These are phyloP conservation scores for Drosophila paramelanica DNA, from an alignment of 2,888 invertebrate species.

Conservation along the genomic window DNA sequence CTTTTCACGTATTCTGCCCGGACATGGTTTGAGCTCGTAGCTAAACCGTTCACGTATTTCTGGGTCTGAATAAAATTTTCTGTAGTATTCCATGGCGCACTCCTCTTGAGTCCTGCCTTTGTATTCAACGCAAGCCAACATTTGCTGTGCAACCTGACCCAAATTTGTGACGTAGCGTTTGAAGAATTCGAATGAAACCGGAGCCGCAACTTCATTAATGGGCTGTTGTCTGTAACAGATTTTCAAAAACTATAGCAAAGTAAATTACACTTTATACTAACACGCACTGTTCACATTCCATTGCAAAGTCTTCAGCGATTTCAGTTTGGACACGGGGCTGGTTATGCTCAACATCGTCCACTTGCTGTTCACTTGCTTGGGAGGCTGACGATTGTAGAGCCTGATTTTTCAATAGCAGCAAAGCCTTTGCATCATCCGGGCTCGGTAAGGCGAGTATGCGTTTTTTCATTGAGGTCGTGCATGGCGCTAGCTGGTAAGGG, in stretches of 20 bases:
- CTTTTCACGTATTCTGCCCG: conserved; percentile 28
- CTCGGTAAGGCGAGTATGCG: conserved; percentile 39
- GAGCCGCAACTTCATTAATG: background rate
- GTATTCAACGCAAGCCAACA: conserved; percentile 35
- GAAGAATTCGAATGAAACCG: conserved; percentile 38
- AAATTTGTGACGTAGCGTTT: conserved; percentile 42
- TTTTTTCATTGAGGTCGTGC: conserved; percentile 11
- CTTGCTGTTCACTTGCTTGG: background rate
- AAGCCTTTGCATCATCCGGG: background rate
- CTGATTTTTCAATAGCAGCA: background rate
- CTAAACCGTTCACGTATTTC: conserved; percentile 44
- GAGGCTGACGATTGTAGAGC: background rate
- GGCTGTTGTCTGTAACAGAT: conserved; percentile 3
- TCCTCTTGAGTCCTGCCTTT: conserved; percentile 19
- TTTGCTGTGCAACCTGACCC: conserved; percentile 31
- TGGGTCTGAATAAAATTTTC: conserved; percentile 37
- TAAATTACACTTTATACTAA: background rate
- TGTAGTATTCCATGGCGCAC: conserved; percentile 39
- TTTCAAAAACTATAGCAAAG: background rate
- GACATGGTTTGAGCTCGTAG: conserved; percentile 48
- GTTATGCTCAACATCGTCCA: background rate
- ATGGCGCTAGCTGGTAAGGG: conserved; percentile 7
- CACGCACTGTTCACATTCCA: conserved; percentile 15
- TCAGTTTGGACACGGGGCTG: background rate
- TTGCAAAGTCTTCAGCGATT: background rate